Base-by-base conservation (phyloP, 1,140 invertebrate species). In the Bombus picipes region DNA sequence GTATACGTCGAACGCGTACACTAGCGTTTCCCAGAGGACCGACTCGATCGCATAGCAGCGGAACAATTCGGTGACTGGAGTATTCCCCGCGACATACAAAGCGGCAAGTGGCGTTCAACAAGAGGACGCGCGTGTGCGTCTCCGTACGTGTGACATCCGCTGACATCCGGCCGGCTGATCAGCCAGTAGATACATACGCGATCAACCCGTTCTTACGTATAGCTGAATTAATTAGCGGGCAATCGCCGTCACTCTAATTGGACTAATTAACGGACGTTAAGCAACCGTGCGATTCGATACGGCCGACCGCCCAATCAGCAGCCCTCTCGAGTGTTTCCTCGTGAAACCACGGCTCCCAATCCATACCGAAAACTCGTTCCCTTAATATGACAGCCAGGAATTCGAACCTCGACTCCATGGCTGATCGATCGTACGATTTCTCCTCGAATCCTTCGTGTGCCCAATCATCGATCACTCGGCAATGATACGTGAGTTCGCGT, bases 241-340 rank as follows among this genome's bases (percentile, higher is more conserved):
- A 91, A 93, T 94, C 89, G 91, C 85, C 90, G 92, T 93, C 92
- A 92, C 92, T 92, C 92, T 94, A 94, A 94, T 94, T 94, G 93
- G 92, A 89, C 92, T 93, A 93, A 94, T 93, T 94, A 94, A 94
- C 87, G 90, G 78, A 92, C 88, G 88, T 92, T 93, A 91, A 86
- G 88, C 88, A 76, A 87, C 78, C 79, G 80, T 73, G 75, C 87
- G 81, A 83, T 79, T 86, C 79, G 74, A 75, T 86, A 81, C 32
- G 57, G 25, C 28, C 53, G 77, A 66, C 57, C 70, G 70, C 34
- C 80, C 80, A 37, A 80, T 81, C 83, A 39, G 25, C 77, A 73
- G 83, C 53, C 39, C 70, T 28, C 65, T 43, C 77, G 83, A 53
- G 37, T 59, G 25, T 37, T 83, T 53, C 57, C 65, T 70, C 72